Evolutionary conservation across 2,113 vertebrate genomes (phyloP).

Genomic region (Notiomystis cincta): DNA sequence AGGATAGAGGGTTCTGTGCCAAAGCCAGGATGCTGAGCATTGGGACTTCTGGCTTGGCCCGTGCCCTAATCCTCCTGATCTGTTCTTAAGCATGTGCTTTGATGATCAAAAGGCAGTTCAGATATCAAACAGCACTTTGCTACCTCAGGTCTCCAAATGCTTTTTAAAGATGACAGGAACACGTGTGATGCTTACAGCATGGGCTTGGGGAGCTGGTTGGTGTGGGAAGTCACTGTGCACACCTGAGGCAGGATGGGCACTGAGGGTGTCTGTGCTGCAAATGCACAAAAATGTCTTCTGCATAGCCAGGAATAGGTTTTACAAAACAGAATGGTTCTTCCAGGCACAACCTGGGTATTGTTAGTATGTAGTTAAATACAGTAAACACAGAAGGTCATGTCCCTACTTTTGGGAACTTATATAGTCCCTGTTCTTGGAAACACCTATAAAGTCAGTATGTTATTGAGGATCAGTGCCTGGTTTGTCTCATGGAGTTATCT

Average conservation of each 20-base stretch:
- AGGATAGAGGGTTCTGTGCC: not conserved
- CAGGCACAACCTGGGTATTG: not conserved
- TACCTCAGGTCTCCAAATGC: not conserved
- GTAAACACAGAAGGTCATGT: fast-evolving
- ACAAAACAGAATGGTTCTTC: not conserved
- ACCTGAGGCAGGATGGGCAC: not conserved
- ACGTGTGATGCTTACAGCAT: fast-evolving
- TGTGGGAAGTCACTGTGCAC: not conserved
- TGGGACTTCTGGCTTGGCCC: not conserved
- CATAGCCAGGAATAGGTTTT: not conserved
- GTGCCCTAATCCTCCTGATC: not conserved
- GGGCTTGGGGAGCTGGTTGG: not conserved
- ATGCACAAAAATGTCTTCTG: fast-evolving
- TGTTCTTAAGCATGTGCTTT: not conserved
- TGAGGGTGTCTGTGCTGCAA: fast-evolving
- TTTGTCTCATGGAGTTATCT: not conserved
- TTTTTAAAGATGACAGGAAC: not conserved
- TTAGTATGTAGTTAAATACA: fast-evolving
- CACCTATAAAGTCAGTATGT: not conserved
- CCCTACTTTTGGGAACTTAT: not conserved
- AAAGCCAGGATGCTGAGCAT: not conserved
- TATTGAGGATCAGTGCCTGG: not conserved
- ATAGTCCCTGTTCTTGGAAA: not conserved
- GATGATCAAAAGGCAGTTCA: not conserved
- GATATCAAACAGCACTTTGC: not conserved